These are phyloP conservation scores for Drosophila testacea DNA, from an alignment of 2,888 invertebrate species.

Conservation along the genomic window DNA sequence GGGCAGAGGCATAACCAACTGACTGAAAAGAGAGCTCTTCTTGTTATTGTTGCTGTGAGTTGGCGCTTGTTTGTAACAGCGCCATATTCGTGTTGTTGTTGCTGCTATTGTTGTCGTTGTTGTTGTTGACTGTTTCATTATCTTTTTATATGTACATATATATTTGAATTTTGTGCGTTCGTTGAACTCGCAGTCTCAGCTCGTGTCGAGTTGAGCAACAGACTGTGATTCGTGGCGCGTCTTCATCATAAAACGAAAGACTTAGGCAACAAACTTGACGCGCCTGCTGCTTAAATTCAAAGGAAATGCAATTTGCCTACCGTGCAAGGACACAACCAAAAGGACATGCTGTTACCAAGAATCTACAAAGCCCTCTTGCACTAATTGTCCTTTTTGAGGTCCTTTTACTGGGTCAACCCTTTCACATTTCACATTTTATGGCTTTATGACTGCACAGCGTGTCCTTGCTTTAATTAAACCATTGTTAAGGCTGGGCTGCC, in stretches of 20 bases:
- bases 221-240: background rate
- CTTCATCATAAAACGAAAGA: constrained; percentile 59
- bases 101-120: constrained; percentile 29
- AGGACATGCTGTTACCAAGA: constrained; percentile 35
- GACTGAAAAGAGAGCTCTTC: constrained; percentile 46
- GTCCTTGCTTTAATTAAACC: constrained; percentile 76
- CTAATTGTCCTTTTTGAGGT: constrained; percentile 46
- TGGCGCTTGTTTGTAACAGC: constrained; percentile 69
- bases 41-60: constrained; percentile 36
- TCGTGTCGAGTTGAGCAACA: constrained; percentile 57
- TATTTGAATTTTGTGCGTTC: constrained; percentile 71
- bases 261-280: constrained; percentile 73
- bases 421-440: constrained; percentile 72
- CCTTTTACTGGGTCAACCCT: constrained; percentile 54
- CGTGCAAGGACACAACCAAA: constrained; percentile 58
- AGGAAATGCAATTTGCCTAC: constrained; percentile 65
- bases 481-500: constrained; percentile 39
- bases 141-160: constrained; percentile 51
- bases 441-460: constrained; percentile 65
- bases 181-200: constrained; percentile 62
- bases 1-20: constrained; percentile 41
- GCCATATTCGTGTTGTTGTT: constrained; percentile 56
- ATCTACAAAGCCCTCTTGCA: constrained; percentile 32
- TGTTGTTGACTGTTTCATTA: constrained; percentile 45
- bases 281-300: constrained; percentile 24